phyloP scores from a whole-genome alignment of 1,140 invertebrate species.

The Dreissena rostriformis region DNA sequence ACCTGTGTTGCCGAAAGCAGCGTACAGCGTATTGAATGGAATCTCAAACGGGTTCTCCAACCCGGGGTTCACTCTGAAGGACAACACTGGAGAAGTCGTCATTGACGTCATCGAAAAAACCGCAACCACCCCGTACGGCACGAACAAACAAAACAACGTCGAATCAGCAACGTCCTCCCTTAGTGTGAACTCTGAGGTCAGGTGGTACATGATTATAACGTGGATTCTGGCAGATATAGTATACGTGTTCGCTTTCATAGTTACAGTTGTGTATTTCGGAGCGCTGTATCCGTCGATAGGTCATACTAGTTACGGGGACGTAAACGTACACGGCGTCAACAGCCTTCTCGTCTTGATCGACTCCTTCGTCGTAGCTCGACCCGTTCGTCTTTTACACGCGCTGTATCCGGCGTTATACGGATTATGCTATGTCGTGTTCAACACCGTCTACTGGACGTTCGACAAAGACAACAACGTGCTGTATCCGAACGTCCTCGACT shows the following conservation, averaged over 20 bases:
- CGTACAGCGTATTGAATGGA: neutral
- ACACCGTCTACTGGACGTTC: constrained; percentile 65
- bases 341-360: constrained; percentile 67
- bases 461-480: constrained; percentile 66
- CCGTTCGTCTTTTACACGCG: constrained; percentile 69
- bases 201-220: constrained; percentile 64
- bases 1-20: neutral
- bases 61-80: neutral
- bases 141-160: neutral
- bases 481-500: constrained; percentile 70
- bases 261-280: constrained; percentile 69
- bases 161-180: neutral
- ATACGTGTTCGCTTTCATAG: constrained; percentile 57
- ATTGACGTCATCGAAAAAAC: neutral
- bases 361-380: constrained; percentile 58
- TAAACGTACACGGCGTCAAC: constrained; percentile 70
- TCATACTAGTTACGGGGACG: constrained; percentile 36
- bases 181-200: neutral
- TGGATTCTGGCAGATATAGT: constrained; percentile 68
- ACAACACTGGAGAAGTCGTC: neutral
- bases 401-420: constrained; percentile 67
- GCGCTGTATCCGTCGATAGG: constrained; percentile 59
- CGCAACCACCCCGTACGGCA: too few species aligned
- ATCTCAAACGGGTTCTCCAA: neutral
- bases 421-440: constrained; percentile 66